A percentile compares a stretch with the other conserved stretches of the same genome.
phyloP scores from a whole-genome alignment of 2,888 invertebrate genomes.

The Aethes cnicana region DNA sequence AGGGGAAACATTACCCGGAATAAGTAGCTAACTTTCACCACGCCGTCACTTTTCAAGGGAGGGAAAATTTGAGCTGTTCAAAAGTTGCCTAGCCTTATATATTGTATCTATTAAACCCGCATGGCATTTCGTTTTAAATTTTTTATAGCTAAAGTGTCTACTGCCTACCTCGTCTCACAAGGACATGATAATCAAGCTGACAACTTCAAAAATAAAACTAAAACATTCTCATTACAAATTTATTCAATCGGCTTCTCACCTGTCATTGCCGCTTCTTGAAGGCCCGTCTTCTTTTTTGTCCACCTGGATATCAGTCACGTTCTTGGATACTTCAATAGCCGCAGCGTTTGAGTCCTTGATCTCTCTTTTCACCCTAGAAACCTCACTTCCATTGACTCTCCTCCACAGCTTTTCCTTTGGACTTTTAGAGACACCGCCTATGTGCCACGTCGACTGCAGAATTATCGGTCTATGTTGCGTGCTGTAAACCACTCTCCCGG shows the following conservation, averaged over 20 bases:
- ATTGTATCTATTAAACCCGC: too few relatives aligned
- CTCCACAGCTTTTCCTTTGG: background rate
- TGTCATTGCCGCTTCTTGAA: background rate
- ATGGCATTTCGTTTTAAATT: too few relatives aligned
- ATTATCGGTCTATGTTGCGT: constrained; percentile 53
- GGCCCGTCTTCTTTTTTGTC: background rate
- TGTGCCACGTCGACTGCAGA: constrained; percentile 45
- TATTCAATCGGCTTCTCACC: constrained; percentile 18
- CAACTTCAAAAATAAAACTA: constrained; percentile 24
- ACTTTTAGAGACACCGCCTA: background rate
- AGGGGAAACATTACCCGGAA: too few relatives aligned
- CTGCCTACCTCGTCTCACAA: too few relatives aligned
- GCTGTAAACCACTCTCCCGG: constrained; percentile 42
- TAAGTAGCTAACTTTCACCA: too few relatives aligned
- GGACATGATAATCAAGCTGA: background rate
- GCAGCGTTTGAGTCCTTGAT: too few relatives aligned
- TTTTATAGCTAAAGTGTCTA: too few relatives aligned
- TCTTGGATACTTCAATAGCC: background rate
- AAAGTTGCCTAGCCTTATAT: too few relatives aligned
- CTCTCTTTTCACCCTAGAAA: background rate
- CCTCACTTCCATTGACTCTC: background rate
- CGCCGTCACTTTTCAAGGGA: too few relatives aligned
- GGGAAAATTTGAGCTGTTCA: too few relatives aligned
- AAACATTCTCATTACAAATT: constrained; percentile 12
- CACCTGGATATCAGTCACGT: background rate